Evolutionary conservation across 2,797 vertebrate species (phyloP).

Genomic region (Bufotes viridis): DNA sequence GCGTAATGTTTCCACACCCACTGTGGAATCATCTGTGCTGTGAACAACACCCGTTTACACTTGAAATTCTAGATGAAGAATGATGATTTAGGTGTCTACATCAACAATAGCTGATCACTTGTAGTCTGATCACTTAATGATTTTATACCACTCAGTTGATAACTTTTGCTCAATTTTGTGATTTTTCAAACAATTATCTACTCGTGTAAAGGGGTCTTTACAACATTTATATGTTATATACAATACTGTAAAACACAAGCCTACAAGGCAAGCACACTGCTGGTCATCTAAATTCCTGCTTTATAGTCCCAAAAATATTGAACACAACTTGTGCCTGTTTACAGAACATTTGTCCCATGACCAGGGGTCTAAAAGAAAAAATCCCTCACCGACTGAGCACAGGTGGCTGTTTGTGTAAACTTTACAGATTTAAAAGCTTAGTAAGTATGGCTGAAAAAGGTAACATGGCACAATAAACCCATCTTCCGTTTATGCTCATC

Average conservation of each 20-base stretch:
- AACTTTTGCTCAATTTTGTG: too few relatives aligned
- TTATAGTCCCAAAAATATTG: conserved; percentile 70
- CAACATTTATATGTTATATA: neutral
- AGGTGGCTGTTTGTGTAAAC: conserved; percentile 83
- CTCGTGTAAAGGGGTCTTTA: too few relatives aligned
- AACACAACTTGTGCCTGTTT: conserved; percentile 80
- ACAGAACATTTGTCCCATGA: conserved; percentile 64
- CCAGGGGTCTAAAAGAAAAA: conserved; percentile 75
- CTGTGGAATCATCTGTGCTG: too few relatives aligned
- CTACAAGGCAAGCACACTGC: neutral
- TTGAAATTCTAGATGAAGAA: too few relatives aligned
- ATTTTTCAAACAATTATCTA: too few relatives aligned
- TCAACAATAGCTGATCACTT: too few relatives aligned
- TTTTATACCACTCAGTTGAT: too few relatives aligned
- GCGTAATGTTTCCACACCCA: too few relatives aligned
- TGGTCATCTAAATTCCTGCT: conserved; percentile 33
- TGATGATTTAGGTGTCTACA: too few relatives aligned
- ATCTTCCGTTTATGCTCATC: conserved; percentile 84
- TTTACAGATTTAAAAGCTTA: conserved; percentile 81
- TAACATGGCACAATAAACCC: conserved; percentile 85
- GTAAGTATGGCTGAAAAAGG: conserved; percentile 91
- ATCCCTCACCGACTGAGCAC: conserved; percentile 79
- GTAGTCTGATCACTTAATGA: too few relatives aligned
- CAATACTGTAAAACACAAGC: neutral
- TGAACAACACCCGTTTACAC: too few relatives aligned